These are phyloP conservation scores for Megaceryle torquata DNA, from an alignment of 2,113 vertebrate genomes.

Conservation along the genomic window DNA sequence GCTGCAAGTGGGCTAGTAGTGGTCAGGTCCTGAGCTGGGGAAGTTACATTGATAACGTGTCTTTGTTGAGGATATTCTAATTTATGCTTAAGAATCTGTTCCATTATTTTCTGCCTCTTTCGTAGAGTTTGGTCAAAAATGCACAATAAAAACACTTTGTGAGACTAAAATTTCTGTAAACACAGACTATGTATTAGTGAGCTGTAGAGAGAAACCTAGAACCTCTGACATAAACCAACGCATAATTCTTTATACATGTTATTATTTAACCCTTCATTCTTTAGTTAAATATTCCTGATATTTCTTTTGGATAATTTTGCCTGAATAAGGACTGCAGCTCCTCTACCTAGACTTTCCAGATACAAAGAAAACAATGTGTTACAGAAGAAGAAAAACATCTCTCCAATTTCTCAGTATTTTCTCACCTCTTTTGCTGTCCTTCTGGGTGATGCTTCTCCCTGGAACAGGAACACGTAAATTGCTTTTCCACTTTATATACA, in stretches of 20 bases:
- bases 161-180: neutral
- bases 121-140: neutral
- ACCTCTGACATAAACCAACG: neutral
- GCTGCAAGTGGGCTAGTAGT: neutral
- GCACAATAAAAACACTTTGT: neutral
- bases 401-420: neutral
- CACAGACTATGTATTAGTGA: neutral
- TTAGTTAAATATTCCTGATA: neutral
- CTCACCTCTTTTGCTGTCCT: slow-evolving; percentile 56
- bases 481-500: slow-evolving; percentile 47
- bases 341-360: neutral
- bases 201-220: neutral
- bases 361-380: neutral
- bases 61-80: neutral
- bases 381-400: neutral
- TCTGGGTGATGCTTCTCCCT: neutral
- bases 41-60: neutral
- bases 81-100: neutral
- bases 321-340: neutral
- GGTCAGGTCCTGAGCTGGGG: neutral
- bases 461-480: slow-evolving; percentile 1
- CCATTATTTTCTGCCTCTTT: neutral
- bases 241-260: neutral
- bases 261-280: neutral
- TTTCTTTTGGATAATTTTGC: neutral